A percentile compares a stretch with the other conserved stretches of the same genome.
phyloP scores from a whole-genome alignment of 1,140 invertebrate genomes.

The Ceratoteleas bidentatus region DNA sequence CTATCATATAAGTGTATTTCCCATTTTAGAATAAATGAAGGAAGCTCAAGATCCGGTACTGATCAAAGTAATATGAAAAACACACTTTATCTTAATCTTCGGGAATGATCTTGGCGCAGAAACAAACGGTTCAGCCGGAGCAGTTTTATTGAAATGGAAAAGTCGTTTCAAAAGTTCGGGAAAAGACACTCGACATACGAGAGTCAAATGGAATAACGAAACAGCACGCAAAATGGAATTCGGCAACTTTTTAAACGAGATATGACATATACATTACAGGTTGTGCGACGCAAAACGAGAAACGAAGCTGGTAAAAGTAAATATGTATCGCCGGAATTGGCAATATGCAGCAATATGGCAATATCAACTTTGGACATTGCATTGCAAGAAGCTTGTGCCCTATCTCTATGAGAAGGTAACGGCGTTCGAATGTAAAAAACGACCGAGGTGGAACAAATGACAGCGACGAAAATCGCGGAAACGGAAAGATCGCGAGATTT shows the following conservation, averaged over 20 bases:
- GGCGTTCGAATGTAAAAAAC: too few species aligned
- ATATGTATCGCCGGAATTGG: background rate
- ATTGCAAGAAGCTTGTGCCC: background rate
- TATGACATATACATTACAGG: background rate
- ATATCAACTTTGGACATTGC: background rate
- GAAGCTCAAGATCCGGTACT: conserved; percentile 63
- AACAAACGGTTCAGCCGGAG: conserved; percentile 5
- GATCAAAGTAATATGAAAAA: conserved; percentile 61
- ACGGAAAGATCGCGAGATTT: background rate
- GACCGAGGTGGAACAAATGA: too few species aligned
- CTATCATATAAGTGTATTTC: background rate
- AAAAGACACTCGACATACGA: background rate
- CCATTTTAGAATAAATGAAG: conserved; percentile 41
- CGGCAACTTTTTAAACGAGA: conserved; percentile 17
- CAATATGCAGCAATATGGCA: background rate
- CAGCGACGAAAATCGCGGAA: too few species aligned
- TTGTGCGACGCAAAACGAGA: conserved; percentile 4
- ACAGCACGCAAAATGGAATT: conserved; percentile 18
- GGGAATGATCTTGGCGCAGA: conserved; percentile 39
- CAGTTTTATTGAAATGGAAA: background rate
- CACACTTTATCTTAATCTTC: conserved; percentile 30
- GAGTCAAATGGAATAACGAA: conserved; percentile 6
- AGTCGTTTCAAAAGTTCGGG: background rate
- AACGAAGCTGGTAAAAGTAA: too few species aligned
- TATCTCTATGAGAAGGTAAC: too few species aligned